phyloP scores from a whole-genome alignment of 2,888 invertebrate species.

The Fragum whitleyi region DNA sequence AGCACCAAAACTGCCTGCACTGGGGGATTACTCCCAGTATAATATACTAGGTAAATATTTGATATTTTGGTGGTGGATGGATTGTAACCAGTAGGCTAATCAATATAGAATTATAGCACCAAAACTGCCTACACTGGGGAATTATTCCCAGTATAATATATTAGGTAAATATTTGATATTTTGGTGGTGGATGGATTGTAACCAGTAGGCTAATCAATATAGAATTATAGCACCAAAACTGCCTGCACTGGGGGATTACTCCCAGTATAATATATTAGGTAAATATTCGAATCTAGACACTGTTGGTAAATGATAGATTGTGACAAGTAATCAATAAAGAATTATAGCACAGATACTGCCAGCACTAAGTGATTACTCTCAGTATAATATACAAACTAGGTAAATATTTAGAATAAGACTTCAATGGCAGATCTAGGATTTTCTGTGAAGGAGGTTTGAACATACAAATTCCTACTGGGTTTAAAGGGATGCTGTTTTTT shows the following conservation, averaged over 20 bases:
- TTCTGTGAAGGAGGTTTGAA: too few relatives aligned
- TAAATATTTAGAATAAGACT: conserved; percentile 88
- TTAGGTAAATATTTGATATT: conserved; percentile 91
- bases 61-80: conserved; percentile 93
- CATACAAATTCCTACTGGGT: too few relatives aligned
- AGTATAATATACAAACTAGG: conserved; percentile 92
- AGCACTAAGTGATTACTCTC: conserved; percentile 93
- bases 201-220: conserved; percentile 90
- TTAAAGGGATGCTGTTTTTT: too few relatives aligned
- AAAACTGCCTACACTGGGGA: conserved; percentile 92
- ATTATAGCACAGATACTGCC: conserved; percentile 94
- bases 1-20: conserved; percentile 93
- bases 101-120: conserved; percentile 93
- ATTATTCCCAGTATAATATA: conserved; percentile 91
- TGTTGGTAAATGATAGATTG: conserved; percentile 92
- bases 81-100: conserved; percentile 89
- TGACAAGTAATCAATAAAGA: conserved; percentile 89
- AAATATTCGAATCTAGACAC: conserved; percentile 88
- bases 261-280: conserved; percentile 92
- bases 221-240: conserved; percentile 93
- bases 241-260: conserved; percentile 93
- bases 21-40: conserved; percentile 93
- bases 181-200: conserved; percentile 92
- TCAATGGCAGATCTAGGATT: too few relatives aligned
- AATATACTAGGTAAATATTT: conserved; percentile 89